These are phyloP conservation scores for Strongylocentrotus purpuratus DNA, from an alignment of 35 echinoderm and acorn worm species.

Conservation along the genomic window DNA sequence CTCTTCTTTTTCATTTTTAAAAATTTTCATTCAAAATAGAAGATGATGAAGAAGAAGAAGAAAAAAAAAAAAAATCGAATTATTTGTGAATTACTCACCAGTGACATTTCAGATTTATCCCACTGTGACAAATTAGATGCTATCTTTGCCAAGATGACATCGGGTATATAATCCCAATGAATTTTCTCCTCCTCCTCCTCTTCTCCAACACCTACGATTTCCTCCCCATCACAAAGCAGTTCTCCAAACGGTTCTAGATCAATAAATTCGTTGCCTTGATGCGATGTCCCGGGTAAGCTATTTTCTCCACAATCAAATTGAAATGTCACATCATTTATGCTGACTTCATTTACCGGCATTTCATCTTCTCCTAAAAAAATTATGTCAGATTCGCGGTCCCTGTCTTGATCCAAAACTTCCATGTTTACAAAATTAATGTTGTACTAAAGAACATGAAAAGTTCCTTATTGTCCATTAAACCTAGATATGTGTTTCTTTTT, in stretches of 20 bases:
- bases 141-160: conserved; percentile 49
- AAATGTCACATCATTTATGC: not conserved
- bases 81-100: not conserved
- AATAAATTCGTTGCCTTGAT: not conserved
- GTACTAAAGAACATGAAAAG: not conserved
- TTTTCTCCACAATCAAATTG: not conserved
- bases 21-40: too few species aligned
- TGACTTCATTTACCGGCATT: not conserved
- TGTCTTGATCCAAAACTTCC: not conserved
- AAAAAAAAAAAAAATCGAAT: not conserved
- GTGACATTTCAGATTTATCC: conserved; percentile 28
- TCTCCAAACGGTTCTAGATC: not conserved
- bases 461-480: not conserved
- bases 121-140: conserved; percentile 25
- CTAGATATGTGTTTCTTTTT: not conserved
- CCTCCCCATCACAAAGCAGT: not conserved
- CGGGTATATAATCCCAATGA: conserved; percentile 34
- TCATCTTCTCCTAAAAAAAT: not conserved
- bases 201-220: not conserved
- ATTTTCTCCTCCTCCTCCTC: not conserved
- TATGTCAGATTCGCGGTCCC: not conserved
- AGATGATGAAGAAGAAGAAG: too few species aligned
- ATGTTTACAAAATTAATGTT: not conserved
- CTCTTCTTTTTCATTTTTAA: not conserved
- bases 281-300: not conserved